These are phyloP conservation scores for Neelides folsomi DNA, from an alignment of 2,888 invertebrate species.

Conservation along the genomic window DNA sequence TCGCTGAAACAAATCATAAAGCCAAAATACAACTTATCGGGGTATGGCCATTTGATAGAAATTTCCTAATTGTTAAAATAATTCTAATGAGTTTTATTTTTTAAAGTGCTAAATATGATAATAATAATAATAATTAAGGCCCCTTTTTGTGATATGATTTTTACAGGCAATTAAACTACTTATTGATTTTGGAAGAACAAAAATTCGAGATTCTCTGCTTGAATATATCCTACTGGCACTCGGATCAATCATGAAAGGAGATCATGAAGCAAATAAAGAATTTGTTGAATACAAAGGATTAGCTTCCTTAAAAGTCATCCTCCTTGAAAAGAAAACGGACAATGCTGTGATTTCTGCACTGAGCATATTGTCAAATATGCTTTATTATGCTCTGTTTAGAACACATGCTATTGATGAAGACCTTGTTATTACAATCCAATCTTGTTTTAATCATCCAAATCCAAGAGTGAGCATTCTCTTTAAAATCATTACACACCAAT, in stretches of 20 bases:
- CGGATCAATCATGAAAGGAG: slow-evolving; percentile 15
- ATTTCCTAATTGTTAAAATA: no score
- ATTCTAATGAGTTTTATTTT: no score
- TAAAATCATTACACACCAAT: no score
- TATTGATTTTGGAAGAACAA: slow-evolving; percentile 1
- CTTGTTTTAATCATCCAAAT: no score
- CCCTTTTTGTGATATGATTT: not conserved
- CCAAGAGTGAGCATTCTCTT: no score
- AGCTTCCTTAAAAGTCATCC: slow-evolving; percentile 12
- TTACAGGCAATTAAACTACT: slow-evolving; percentile 6
- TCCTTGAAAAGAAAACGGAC: slow-evolving; percentile 12
- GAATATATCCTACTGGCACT: slow-evolving; percentile 17
- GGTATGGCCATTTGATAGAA: no score
- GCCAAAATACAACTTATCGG: no score
- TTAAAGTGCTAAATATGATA: no score
- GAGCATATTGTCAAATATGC: slow-evolving; percentile 14
- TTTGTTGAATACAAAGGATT: slow-evolving; percentile 18
- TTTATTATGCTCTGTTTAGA: slow-evolving; percentile 9
- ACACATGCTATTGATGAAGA: slow-evolving; percentile 11
- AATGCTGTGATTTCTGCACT: slow-evolving; percentile 17
- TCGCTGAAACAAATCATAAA: no score
- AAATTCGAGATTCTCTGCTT: slow-evolving; percentile 10
- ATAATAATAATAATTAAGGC: no score
- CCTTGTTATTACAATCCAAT: slow-evolving; percentile 8
- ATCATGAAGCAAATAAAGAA: slow-evolving; percentile 10